A percentile compares a stretch with the other conserved stretches of the same genome.
Conservation (phyloP, 1,140 invertebrate genomes). For the Drosophila guanche region DNA sequence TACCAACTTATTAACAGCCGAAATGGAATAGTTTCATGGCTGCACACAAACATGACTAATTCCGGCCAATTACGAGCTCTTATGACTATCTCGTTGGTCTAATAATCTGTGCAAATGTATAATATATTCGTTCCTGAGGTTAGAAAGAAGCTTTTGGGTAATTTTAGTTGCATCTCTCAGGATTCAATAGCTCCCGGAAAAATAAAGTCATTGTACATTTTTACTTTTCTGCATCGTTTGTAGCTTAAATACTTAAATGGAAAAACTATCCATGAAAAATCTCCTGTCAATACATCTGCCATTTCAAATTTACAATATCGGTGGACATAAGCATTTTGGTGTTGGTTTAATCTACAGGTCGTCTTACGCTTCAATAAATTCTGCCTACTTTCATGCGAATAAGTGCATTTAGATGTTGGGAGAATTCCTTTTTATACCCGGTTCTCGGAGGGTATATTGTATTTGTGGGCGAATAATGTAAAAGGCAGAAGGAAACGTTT, state of each 20-base stretch:
- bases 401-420: constrained; percentile 51
- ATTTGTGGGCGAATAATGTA: too few species aligned
- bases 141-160: too few species aligned
- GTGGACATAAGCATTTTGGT: constrained; percentile 8
- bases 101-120: neutral
- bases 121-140: neutral
- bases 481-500: too few species aligned
- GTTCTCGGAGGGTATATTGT: too few species aligned
- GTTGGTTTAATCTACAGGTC: neutral
- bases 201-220: too few species aligned
- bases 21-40: constrained; percentile 31
- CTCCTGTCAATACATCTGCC: constrained; percentile 38
- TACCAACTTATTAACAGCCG: constrained; percentile 21
- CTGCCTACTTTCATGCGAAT: constrained; percentile 57
- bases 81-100: too few species aligned
- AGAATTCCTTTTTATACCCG: neutral
- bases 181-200: too few species aligned
- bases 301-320: constrained; percentile 32
- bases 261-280: constrained; percentile 3
- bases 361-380: constrained; percentile 57
- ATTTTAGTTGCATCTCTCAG: too few species aligned
- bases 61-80: too few species aligned
- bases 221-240: too few species aligned
- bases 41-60: neutral
- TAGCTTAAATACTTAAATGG: too few species aligned